Percentiles rank a stretch among this genome's conserved stretches.
phyloP scores from a whole-genome alignment of 2,888 invertebrate genomes.

The Chloroclystis v-ata region DNA sequence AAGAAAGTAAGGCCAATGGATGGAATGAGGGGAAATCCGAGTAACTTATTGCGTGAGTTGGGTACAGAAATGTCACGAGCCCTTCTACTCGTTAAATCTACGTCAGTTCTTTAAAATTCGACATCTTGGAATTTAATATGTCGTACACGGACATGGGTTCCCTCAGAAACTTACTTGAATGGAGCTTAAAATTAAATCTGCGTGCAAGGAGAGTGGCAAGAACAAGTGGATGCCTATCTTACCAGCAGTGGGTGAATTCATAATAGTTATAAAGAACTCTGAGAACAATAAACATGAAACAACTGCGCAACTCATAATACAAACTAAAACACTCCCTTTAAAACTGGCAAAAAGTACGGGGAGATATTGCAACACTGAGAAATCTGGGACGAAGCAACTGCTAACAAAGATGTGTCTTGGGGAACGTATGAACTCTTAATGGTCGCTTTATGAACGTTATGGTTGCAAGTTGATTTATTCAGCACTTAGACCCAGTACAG shows the following conservation, averaged over 20 bases:
- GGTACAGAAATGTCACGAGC: not conserved
- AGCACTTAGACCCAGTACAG: not conserved
- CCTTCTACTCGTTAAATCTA: not conserved
- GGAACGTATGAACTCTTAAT: conserved; percentile 17
- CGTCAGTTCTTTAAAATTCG: not conserved
- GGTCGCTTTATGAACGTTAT: conserved; percentile 15
- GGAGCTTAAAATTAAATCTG: no score
- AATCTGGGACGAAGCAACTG: conserved; percentile 1
- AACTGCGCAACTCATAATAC: no score
- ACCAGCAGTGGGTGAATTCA: no score
- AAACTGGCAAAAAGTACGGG: not conserved
- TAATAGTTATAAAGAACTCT: no score
- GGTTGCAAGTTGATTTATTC: conserved; percentile 14
- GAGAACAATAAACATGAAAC: no score
- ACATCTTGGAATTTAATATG: not conserved
- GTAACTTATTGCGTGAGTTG: not conserved
- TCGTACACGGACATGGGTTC: no score
- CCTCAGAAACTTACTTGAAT: no score
- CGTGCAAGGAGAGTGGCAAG: no score
- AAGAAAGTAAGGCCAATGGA: no score
- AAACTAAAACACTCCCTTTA: not conserved
- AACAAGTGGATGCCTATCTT: no score
- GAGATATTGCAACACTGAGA: not conserved
- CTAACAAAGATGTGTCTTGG: conserved; percentile 3
- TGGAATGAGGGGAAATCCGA: not conserved